Percentiles rank a stretch among this genome's conserved stretches.
Evolutionary conservation across 2,113 vertebrate species (phyloP).

Genomic region (Sphyrna mokarran): DNA sequence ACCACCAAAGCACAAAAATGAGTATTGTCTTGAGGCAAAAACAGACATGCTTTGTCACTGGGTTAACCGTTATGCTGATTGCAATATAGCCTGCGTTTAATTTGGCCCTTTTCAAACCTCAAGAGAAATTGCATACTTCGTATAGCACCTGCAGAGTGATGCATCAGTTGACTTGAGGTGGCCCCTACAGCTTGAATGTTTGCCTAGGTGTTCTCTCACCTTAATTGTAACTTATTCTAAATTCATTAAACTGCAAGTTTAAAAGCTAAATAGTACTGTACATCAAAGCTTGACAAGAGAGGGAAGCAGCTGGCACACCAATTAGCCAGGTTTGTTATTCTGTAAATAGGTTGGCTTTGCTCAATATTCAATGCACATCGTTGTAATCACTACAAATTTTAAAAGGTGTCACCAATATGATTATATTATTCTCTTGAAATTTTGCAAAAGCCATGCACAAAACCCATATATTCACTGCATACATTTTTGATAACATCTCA

Average conservation of each 20-base stretch:
- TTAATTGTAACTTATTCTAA: constrained; percentile 3
- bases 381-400: constrained; percentile 24
- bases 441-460: neutral
- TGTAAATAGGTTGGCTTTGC: neutral
- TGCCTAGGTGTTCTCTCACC: neutral
- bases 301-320: neutral
- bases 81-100: constrained; percentile 60
- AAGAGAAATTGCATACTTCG: constrained; percentile 55
- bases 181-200: neutral
- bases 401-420: neutral
- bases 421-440: neutral
- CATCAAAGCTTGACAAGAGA: neutral
- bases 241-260: constrained; percentile 20
- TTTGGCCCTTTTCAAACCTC: constrained; percentile 55
- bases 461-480: neutral
- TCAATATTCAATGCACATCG: neutral
- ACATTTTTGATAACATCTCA: neutral
- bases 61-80: constrained; percentile 55
- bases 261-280: neutral
- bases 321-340: constrained; percentile 15
- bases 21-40: neutral
- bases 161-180: constrained; percentile 40
- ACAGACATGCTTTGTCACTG: neutral
- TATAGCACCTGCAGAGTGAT: constrained; percentile 60
- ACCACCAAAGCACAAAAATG: neutral